Conservation (phyloP, 2,888 invertebrate species). For the Cephus runcator region DNA sequence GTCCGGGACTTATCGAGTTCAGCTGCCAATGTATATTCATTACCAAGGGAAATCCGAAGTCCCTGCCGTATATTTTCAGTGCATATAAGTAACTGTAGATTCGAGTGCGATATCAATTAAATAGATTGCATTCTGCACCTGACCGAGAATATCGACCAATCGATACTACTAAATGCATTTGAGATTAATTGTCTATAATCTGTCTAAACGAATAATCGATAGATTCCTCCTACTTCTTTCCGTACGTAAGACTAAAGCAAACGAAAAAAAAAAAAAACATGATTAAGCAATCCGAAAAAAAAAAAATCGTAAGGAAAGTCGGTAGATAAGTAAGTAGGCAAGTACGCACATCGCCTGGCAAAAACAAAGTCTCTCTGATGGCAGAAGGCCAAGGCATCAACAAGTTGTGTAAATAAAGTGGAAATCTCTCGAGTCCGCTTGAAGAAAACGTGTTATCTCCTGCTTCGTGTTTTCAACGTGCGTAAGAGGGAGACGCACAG, state of each 20-base stretch:
- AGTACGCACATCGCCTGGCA: background rate
- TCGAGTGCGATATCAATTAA: background rate
- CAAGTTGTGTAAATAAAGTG: conserved; percentile 15
- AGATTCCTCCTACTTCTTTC: background rate
- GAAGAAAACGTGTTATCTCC: background rate
- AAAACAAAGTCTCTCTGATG: background rate
- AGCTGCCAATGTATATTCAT: background rate
- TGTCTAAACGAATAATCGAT: background rate
- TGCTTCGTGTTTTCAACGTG: background rate
- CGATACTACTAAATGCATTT: background rate
- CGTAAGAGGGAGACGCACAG: background rate
- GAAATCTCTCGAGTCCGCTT: background rate
- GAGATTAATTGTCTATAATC: background rate
- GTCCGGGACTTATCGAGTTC: background rate
- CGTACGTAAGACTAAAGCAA: background rate
- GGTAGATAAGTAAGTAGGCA: background rate
- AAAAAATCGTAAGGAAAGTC: background rate
- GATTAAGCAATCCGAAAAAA: background rate
- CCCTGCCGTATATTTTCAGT: background rate
- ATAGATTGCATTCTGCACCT: background rate
- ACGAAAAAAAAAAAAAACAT: background rate
- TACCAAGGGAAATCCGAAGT: background rate
- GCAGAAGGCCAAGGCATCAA: conserved; percentile 13
- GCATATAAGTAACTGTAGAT: background rate
- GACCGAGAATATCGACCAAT: background rate